Evolutionary conservation across 2,888 invertebrate species (phyloP).

Genomic region (Hoplodrina blanda): DNA sequence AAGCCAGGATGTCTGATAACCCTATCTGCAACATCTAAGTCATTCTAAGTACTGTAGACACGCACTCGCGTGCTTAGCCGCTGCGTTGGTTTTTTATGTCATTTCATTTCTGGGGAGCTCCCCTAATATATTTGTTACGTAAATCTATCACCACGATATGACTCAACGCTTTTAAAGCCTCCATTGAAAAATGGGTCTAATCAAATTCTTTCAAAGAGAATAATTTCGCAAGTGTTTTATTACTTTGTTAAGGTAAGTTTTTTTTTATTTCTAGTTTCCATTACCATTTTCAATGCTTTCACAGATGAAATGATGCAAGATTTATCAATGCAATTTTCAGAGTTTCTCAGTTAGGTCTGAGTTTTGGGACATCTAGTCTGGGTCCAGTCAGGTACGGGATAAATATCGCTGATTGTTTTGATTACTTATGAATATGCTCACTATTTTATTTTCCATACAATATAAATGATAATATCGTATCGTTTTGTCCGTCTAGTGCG

Average conservation of each 20-base stretch:
- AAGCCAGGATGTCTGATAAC: conserved; percentile 40
- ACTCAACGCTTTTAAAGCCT: conserved; percentile 42
- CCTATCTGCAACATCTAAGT: conserved; percentile 44
- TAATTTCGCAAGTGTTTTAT: conserved; percentile 9
- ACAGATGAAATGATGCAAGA: too few species aligned
- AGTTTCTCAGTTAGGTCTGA: neutral
- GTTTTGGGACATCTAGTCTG: neutral
- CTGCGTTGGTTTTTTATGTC: conserved; percentile 47
- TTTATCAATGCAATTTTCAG: too few species aligned
- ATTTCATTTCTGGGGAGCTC: conserved; percentile 54
- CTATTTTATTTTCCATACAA: neutral
- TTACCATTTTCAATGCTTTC: neutral
- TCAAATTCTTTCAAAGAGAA: conserved; percentile 37
- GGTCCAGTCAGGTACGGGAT: neutral
- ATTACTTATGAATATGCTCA: neutral
- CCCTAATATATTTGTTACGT: conserved; percentile 59
- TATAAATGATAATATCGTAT: neutral
- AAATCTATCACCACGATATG: conserved; percentile 55
- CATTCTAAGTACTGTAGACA: conserved; percentile 49
- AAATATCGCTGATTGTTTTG: neutral
- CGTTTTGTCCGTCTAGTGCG: conserved; percentile 18
- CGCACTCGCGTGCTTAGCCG: conserved; percentile 59
- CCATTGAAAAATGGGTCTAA: conserved; percentile 43
- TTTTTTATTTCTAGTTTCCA: conserved; percentile 8
- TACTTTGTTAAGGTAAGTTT: neutral